Base-by-base conservation (phyloP, 2,888 invertebrate genomes). In the Campopleginae sp. region DNA sequence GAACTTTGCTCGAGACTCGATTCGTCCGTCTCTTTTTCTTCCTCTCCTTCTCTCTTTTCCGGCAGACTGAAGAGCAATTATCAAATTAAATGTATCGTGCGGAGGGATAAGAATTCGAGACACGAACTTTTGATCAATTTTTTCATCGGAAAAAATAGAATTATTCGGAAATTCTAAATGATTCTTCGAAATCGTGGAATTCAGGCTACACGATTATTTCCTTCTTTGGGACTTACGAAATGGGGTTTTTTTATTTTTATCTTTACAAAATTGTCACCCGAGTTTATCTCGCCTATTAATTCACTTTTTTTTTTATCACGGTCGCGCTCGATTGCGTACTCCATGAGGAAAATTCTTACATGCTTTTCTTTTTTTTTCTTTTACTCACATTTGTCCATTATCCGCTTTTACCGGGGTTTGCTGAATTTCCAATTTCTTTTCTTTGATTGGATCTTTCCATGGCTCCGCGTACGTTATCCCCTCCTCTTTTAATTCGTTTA, bases 401-500 rank as follows among this genome's bases (percentile, higher is more conserved):
- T 86, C 82, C 19, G 31, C 54, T 80, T 86, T 86, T 6, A 54
- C 61, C n/a, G 82, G 65, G 31, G 51, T 65, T 42, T 81, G 76
- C 19, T 86, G 84, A 12, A 78, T 65, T 54, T 80, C 77, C 63
- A 63, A 74, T n/a, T 83, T 61, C 70, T 80, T 66, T 38, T 82
- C 81, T 51, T 84, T 81, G 61, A 80, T 65, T 0, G 92, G 89
- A 63, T 94, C 92, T 58, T 89, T 88, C 97, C 97, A 97, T 0
- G 95, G 95, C 58, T 95, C 94, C 71, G 97, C 95, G 74, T 95
- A 94, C 5, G 95, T 95, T 33, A 98, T 94, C 1, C 98, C 98
- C 88, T 97, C 97, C 42, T 95, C 95, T 89, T 95, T 94, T 76
- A 99, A 94, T 91, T 98, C 96, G 82, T 95, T 95, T 92, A 99